phyloP scores from a whole-genome alignment of 1,140 invertebrate genomes.

The Pseudoatta argentina region DNA sequence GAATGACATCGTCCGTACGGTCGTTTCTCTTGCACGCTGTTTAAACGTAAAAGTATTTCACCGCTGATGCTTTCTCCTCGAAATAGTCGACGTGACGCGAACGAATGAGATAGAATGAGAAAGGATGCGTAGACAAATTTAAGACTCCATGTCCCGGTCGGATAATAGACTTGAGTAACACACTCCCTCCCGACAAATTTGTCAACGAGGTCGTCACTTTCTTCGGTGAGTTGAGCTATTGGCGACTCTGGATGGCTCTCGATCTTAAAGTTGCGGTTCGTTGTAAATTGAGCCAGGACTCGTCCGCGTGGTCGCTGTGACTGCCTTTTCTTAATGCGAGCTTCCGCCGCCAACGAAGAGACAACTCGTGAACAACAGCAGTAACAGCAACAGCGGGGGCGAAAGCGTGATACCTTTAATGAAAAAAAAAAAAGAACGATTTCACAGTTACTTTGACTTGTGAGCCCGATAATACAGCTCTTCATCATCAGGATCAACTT shows the following conservation, averaged over 20 bases:
- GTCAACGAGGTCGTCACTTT: conserved; percentile 64
- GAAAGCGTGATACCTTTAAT: conserved; percentile 58
- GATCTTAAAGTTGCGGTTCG: conserved; percentile 71
- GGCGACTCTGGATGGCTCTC: conserved; percentile 63
- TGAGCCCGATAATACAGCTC: conserved; percentile 22
- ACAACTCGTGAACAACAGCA: conserved; percentile 43
- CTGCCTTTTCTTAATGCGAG: conserved; percentile 57
- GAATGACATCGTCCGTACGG: not conserved
- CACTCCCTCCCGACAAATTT: conserved; percentile 62
- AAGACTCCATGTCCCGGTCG: conserved; percentile 38
- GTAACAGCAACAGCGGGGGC: conserved; percentile 2
- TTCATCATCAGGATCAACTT: conserved; percentile 1
- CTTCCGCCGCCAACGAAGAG: conserved; percentile 40
- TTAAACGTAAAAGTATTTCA: conserved; percentile 41
- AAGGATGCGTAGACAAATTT: conserved; percentile 50
- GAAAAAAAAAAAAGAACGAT: conserved; percentile 35
- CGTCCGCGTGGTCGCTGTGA: conserved; percentile 61
- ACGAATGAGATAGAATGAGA: conserved; percentile 38
- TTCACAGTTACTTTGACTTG: conserved; percentile 47
- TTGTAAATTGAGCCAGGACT: conserved; percentile 74
- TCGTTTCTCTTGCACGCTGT: not conserved
- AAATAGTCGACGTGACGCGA: conserved; percentile 33
- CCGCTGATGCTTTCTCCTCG: conserved; percentile 57
- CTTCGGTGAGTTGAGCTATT: conserved; percentile 44
- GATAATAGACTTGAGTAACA: conserved; percentile 58